Percentiles rank a stretch among this genome's conserved stretches.
Evolutionary conservation across 2,797 vertebrate genomes (phyloP).

Genomic region (Dromococcyx pavoninus): DNA sequence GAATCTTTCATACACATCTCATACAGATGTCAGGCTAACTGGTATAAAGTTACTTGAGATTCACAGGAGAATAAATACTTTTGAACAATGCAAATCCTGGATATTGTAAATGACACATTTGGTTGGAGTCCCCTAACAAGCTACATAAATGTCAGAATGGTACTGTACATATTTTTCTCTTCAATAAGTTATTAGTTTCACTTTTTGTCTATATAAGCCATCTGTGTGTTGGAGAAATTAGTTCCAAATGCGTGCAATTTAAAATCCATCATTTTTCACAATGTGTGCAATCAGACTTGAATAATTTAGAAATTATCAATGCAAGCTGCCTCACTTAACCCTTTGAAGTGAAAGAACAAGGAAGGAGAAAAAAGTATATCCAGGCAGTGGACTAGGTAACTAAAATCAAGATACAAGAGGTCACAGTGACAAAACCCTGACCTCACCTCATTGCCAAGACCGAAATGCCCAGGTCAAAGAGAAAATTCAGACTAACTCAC

Average conservation of each 20-base stretch:
- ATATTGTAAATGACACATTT: not conserved
- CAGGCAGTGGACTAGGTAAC: not conserved
- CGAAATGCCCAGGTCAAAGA: not conserved
- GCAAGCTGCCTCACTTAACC: not conserved
- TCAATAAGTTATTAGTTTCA: slow-evolving; percentile 20
- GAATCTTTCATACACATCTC: not conserved
- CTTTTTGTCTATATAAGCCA: slow-evolving; percentile 7
- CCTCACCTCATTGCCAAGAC: not conserved
- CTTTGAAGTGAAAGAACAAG: not conserved
- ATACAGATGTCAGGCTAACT: not conserved
- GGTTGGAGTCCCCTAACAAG: not conserved
- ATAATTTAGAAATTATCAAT: slow-evolving; percentile 18
- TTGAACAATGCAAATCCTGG: not conserved
- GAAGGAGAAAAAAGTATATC: not conserved
- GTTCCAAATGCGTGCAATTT: slow-evolving; percentile 17
- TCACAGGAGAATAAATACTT: not conserved
- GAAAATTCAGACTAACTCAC: not conserved
- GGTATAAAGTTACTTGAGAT: not conserved
- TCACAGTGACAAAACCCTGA: not conserved
- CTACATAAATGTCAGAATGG: not conserved
- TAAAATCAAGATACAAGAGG: not conserved
- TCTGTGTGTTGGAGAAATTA: slow-evolving; percentile 32
- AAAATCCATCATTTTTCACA: slow-evolving; percentile 26
- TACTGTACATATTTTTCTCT: not conserved
- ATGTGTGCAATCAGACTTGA: slow-evolving; percentile 25